These are phyloP conservation scores for Catharus minimus DNA, from an alignment of 2,113 vertebrate genomes.

Conservation along the genomic window DNA sequence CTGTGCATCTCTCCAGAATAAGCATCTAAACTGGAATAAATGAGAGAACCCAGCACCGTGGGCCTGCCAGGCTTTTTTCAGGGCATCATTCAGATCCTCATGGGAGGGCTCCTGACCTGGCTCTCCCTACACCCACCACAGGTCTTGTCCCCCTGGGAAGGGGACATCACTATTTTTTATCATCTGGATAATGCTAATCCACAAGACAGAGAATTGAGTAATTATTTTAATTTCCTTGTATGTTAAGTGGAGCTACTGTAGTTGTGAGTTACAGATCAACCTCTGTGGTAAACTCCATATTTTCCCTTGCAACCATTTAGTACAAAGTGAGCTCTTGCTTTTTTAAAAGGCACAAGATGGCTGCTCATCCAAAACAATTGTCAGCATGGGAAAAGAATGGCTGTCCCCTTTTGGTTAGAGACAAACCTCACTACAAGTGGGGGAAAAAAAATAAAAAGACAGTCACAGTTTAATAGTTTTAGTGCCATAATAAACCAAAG, in stretches of 20 bases:
- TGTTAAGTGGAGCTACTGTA: neutral
- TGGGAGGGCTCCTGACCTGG: neutral
- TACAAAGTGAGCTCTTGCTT: neutral
- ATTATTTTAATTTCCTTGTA: neutral
- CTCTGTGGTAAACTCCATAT: neutral
- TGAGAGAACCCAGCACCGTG: rapidly evolving
- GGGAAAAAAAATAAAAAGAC: neutral
- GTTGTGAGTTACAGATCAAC: neutral
- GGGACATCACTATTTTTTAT: neutral
- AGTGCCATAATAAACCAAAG: conserved; percentile 45
- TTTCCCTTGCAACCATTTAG: neutral
- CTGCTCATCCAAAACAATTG: neutral
- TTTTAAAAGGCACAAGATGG: neutral
- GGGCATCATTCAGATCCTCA: neutral
- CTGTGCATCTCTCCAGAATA: neutral
- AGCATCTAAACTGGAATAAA: neutral
- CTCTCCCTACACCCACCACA: neutral
- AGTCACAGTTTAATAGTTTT: conserved; percentile 27
- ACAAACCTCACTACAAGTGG: neutral
- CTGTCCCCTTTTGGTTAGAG: neutral
- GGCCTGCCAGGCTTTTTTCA: neutral
- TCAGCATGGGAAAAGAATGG: neutral
- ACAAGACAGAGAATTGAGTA: neutral
- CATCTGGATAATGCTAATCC: neutral
- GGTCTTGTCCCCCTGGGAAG: neutral